Base-by-base conservation (phyloP, 1,140 invertebrate species). In the Stegodyphus dumicola region DNA sequence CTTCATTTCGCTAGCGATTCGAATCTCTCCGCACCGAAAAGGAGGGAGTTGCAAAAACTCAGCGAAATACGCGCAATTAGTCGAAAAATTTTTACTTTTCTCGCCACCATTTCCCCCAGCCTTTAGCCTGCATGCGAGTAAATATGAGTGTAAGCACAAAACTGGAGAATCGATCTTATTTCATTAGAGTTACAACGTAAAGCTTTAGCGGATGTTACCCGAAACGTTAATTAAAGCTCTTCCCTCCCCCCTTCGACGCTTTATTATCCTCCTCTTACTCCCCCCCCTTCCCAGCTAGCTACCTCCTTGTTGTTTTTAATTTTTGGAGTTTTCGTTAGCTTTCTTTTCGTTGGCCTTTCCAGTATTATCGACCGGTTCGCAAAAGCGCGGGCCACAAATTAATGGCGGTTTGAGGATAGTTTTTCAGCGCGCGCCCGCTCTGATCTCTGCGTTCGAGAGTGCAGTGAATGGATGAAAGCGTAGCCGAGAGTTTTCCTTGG, bases 11-110 rank as follows among this genome's bases (percentile, higher is more conserved):
- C 33, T 3, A 33, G 33, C 33, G 33, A 33, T 33, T 33, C 33
- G 33, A 33, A 33, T 33, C 33, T 33, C 33, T 33, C 33, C 33
- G 33, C 33, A 33, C 33, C 33, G 52, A 53, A 79, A 17, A 51
- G 13, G n/a, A 48, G 15, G 51, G 52, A 70, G 69, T 49, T 77
- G 60, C 76, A 77, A 77, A 77, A 77, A 77, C 67, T 49, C 17
- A 49, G 60, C 76, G 53, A 81, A 81, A 81, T 73, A 81, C 49
- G 69, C 54, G 70, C 78, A 81, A 81, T 81, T 73, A 73, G 69
- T 71, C 52, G 74, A n/a, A 10, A 15, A 5, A 60, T 18, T 64
- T 73, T 81, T 81, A 81, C 73, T 81, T 81, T 81, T 81, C 69
- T 54, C 78, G 67, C 78, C 69, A n/a, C 48, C 33, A 18, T 65